Evolutionary conservation across 1,140 invertebrate genomes (phyloP), one percentile per base, ranked within the genome.

Genomic region (Lepidurus apus): DNA sequence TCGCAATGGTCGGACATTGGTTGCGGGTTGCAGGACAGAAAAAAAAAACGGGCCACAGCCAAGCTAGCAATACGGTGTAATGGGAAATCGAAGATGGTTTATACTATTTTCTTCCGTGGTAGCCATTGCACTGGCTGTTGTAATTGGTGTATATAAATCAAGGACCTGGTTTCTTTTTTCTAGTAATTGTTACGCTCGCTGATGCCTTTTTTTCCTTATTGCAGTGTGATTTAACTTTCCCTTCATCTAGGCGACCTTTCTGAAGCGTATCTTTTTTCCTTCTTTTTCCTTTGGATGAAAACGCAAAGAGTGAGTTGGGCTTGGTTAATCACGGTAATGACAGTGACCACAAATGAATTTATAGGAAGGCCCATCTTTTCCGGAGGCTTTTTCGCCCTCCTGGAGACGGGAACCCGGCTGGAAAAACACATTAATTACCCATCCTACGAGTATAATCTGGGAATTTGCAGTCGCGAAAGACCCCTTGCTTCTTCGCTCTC

Each of bases 101-200:
- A 3, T 34, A 34, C 34, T 34, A 34, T 34, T 65, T 13, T 65
- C 53, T 7, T 21, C 13, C 6, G 53, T 13, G 13, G 13, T 65
- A 21, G 21, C 21, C 53, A n/a, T 7, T 8, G 53, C 34, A 21
- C 53, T 65, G 53, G 53, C 53, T n/a, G 13, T 7, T 65, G 53
- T 65, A 65, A 65, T 65, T 65, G 53, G n/a, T 65, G 53, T 65
- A 65, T 7, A 65, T 65, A 65, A 65, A 65, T 65, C 17, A 65
- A 65, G 53, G 6, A 65, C 13, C 17, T 65, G 53, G 21, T 13
- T 65, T 65, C 53, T 21, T 65, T 65, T 34, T 65, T 65, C 17
- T 65, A 65, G n/a, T 17, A 65, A 65, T n/a, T 0, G 21, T n/a
- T 65, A 21, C 53, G 8, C 3, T 65, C 53, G 21, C 13, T 5